phyloP scores from a whole-genome alignment of 2,797 vertebrate genomes.

The Tapera naevia region DNA sequence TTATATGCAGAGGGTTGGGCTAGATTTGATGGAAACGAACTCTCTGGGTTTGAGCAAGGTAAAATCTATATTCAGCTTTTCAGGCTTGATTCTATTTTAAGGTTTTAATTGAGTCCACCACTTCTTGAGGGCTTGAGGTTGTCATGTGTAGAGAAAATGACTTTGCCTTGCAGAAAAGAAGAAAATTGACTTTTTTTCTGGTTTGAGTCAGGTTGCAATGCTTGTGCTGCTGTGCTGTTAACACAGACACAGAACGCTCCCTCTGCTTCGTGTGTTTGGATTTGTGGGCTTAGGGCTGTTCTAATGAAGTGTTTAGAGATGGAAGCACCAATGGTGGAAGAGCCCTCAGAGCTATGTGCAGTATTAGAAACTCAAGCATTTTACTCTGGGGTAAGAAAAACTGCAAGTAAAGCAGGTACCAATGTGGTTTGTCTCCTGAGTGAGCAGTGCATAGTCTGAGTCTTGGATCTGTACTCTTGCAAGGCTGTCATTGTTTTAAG shows the following conservation, averaged over 20 bases:
- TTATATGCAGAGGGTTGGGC: not conserved
- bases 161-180: not conserved
- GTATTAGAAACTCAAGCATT: not conserved
- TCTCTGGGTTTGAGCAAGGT: not conserved
- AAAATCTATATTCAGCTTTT: not conserved
- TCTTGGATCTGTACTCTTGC: accelerated
- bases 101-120: slow-evolving; percentile 23
- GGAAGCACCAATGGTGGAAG: not conserved
- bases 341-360: not conserved
- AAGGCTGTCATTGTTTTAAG: not conserved
- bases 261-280: not conserved
- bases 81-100: slow-evolving; percentile 7
- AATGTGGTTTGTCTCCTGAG: not conserved
- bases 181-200: not conserved
- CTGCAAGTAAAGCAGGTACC: not conserved
- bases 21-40: not conserved
- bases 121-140: not conserved
- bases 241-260: accelerated
- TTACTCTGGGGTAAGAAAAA: not conserved
- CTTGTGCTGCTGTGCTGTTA: accelerated
- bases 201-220: not conserved
- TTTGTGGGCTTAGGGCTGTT: not conserved
- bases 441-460: no score
- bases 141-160: not conserved
- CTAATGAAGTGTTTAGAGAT: not conserved